Evolutionary conservation across 2,797 vertebrate genomes (phyloP).

Genomic region (Falco columbarius): DNA sequence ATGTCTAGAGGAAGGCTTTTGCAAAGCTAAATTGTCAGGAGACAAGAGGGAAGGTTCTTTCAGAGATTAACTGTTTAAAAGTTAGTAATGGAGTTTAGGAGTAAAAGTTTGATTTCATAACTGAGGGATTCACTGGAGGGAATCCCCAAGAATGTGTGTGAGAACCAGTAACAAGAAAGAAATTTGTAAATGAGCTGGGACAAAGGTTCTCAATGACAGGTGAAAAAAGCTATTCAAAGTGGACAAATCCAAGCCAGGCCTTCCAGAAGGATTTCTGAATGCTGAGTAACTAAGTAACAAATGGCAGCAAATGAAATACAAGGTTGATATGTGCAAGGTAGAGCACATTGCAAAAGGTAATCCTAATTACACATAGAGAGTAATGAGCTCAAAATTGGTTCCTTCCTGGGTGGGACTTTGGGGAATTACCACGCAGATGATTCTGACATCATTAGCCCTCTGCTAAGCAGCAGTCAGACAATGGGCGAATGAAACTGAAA

Average conservation of each 20-base stretch:
- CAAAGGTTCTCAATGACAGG: background rate
- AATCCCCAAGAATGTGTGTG: background rate
- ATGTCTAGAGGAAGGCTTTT: background rate
- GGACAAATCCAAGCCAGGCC: background rate
- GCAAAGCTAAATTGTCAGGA: background rate
- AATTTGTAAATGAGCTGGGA: background rate
- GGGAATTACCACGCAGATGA: background rate
- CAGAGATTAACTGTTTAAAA: background rate
- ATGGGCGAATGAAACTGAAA: background rate
- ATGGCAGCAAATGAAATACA: background rate
- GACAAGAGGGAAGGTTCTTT: background rate
- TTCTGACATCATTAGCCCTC: background rate
- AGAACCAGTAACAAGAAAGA: background rate
- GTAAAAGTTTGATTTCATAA: background rate
- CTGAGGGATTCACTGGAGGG: background rate
- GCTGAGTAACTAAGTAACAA: background rate
- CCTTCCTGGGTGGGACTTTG: background rate
- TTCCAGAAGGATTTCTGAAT: background rate
- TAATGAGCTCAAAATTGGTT: background rate
- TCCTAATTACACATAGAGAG: background rate
- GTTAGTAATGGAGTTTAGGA: background rate
- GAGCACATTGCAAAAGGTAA: background rate
- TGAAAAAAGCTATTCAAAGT: background rate
- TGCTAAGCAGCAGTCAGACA: background rate
- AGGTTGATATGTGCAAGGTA: background rate